These are phyloP conservation scores for Clanis bilineata DNA, from an alignment of 2,888 invertebrate genomes.

Conservation along the genomic window DNA sequence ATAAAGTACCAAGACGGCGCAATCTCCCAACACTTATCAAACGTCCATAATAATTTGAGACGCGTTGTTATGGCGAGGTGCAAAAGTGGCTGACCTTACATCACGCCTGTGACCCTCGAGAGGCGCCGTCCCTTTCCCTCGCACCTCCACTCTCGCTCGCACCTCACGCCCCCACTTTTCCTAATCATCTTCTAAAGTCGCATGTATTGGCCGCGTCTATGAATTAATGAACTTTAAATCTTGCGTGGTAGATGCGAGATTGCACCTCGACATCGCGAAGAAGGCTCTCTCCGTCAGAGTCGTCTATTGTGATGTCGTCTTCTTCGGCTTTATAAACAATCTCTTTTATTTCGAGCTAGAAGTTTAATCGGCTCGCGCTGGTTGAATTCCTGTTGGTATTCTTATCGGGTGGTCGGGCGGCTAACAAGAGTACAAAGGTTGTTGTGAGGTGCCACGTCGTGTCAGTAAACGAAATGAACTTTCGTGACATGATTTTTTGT, in stretches of 20 bases:
- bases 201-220: conserved; percentile 69
- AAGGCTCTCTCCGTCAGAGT: conserved; percentile 71
- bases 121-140: conserved; percentile 57
- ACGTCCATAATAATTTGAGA: conserved; percentile 83
- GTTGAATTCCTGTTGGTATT: conserved; percentile 64
- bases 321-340: conserved; percentile 79
- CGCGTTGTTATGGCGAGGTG: conserved; percentile 83
- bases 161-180: conserved; percentile 81
- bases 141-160: conserved; percentile 56
- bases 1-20: conserved; percentile 77
- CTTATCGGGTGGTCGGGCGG: conserved; percentile 77
- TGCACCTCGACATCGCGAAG: conserved; percentile 55
- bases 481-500: conserved; percentile 57
- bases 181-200: conserved; percentile 77
- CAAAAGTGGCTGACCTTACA: conserved; percentile 83
- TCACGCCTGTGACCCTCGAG: conserved; percentile 81
- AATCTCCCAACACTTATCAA: conserved; percentile 81
- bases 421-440: conserved; percentile 77
- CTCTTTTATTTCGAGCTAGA: conserved; percentile 80
- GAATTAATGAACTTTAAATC: conserved; percentile 79
- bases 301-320: conserved; percentile 79
- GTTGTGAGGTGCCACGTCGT: conserved; percentile 74
- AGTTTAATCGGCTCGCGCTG: conserved; percentile 78
- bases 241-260: conserved; percentile 68
- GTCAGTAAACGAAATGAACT: conserved; percentile 63